Percentiles rank a stretch among this genome's conserved stretches.
Evolutionary conservation across 2,888 invertebrate species (phyloP).

Genomic region (Rhabditoides inermis): DNA sequence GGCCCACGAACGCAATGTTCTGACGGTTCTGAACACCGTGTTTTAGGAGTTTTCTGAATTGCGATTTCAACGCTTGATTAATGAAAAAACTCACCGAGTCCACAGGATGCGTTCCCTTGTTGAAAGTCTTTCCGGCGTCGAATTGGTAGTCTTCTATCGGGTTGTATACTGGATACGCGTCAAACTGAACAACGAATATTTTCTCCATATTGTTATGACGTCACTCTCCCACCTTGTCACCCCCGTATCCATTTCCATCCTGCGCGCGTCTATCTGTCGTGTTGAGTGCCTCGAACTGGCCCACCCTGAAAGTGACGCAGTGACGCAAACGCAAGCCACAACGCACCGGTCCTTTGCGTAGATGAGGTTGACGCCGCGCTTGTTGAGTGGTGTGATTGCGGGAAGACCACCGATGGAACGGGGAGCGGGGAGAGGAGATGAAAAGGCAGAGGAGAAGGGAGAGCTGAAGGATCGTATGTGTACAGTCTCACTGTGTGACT

Average conservation of each 20-base stretch:
- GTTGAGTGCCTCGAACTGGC: slow-evolving; percentile 23
- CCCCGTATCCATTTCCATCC: neutral
- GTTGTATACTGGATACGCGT: slow-evolving; percentile 29
- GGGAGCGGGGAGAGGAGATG: too few relatives aligned
- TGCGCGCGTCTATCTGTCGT: slow-evolving; percentile 13
- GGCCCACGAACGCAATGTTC: slow-evolving; percentile 30
- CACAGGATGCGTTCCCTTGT: slow-evolving; percentile 27
- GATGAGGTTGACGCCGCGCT: too few relatives aligned
- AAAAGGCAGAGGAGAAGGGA: too few relatives aligned
- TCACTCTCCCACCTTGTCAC: neutral
- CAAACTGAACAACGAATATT: slow-evolving; percentile 7
- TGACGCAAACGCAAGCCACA: too few relatives aligned
- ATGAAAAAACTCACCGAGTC: slow-evolving; percentile 16
- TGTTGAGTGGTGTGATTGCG: too few relatives aligned
- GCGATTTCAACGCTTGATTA: neutral
- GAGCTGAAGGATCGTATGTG: too few relatives aligned
- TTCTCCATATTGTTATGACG: too few relatives aligned
- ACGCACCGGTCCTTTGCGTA: too few relatives aligned
- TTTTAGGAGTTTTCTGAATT: neutral
- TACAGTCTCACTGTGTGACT: too few relatives aligned
- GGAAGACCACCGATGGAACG: too few relatives aligned
- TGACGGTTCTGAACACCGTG: slow-evolving; percentile 15
- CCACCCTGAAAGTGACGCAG: too few relatives aligned
- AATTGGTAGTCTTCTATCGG: slow-evolving; percentile 23
- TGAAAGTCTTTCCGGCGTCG: slow-evolving; percentile 20